Conservation (phyloP, 1,140 invertebrate species). For the Whitmania pigra region DNA sequence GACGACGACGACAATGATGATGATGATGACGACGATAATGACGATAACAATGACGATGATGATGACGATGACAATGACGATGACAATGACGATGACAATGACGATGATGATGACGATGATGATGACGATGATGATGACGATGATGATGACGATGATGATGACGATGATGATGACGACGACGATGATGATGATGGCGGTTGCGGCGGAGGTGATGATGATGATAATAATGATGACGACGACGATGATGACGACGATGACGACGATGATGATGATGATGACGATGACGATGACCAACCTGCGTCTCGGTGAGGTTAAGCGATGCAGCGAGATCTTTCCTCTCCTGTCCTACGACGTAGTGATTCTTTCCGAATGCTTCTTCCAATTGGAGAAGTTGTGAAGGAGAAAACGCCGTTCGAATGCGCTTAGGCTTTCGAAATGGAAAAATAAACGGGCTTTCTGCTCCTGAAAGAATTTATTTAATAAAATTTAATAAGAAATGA, state of each 20-base stretch:
- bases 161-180: neutral
- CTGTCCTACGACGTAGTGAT: conserved; percentile 92
- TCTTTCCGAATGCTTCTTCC: conserved; percentile 92
- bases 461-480: conserved; percentile 14
- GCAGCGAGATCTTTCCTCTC: conserved; percentile 89
- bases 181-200: too few species aligned
- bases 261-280: neutral
- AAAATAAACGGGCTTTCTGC: conserved; percentile 19
- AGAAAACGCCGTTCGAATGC: conserved; percentile 90
- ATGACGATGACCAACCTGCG: conserved; percentile 58
- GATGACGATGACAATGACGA: conserved; percentile 23
- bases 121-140: neutral
- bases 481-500: too few species aligned
- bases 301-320: conserved; percentile 77
- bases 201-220: neutral
- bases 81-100: neutral
- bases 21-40: neutral
- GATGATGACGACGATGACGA: neutral
- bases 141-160: neutral
- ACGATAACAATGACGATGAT: neutral
- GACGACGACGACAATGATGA: neutral
- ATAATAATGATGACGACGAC: neutral
- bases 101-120: neutral
- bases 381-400: conserved; percentile 85
- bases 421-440: conserved; percentile 79